Conservation (phyloP, 64 coral and sea anemone species). For the Platygyra sinensis region DNA sequence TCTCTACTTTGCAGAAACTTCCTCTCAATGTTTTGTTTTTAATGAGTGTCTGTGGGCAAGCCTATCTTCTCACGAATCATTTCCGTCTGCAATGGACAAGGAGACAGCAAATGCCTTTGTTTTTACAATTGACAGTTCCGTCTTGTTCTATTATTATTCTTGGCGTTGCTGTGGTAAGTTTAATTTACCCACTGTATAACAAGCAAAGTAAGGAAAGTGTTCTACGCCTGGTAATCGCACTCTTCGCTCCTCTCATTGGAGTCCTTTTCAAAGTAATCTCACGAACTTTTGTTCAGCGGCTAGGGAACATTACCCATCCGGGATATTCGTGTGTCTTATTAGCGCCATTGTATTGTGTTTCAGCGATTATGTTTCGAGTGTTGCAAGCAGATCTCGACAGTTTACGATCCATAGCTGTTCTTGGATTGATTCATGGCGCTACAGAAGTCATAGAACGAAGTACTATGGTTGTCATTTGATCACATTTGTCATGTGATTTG, state of each 20-base stretch:
- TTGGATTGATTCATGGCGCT: background rate
- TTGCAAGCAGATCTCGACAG: constrained; percentile 6
- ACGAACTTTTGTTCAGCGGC: background rate
- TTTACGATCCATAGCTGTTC: background rate
- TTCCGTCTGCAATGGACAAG: background rate
- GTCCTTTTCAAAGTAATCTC: background rate
- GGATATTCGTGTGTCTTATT: background rate
- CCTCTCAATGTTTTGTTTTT: background rate
- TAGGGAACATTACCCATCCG: background rate
- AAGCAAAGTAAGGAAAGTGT: background rate
- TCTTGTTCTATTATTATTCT: background rate
- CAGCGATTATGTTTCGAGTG: background rate
- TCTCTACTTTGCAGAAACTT: background rate
- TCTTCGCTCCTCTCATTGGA: background rate
- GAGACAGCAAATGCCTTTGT: background rate
- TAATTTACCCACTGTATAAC: background rate
- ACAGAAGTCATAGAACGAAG: background rate
- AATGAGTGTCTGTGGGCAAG: background rate
- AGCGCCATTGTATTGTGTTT: background rate
- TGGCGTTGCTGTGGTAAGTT: background rate
- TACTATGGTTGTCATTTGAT: background rate
- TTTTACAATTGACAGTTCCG: background rate
- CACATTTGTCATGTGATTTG: background rate
- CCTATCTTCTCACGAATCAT: background rate
- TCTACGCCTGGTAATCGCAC: background rate